Percentiles rank a stretch among this genome's conserved stretches.
These are phyloP conservation scores for Fistularia commersonii DNA, from an alignment of 2,797 vertebrate species.

Conservation along the genomic window DNA sequence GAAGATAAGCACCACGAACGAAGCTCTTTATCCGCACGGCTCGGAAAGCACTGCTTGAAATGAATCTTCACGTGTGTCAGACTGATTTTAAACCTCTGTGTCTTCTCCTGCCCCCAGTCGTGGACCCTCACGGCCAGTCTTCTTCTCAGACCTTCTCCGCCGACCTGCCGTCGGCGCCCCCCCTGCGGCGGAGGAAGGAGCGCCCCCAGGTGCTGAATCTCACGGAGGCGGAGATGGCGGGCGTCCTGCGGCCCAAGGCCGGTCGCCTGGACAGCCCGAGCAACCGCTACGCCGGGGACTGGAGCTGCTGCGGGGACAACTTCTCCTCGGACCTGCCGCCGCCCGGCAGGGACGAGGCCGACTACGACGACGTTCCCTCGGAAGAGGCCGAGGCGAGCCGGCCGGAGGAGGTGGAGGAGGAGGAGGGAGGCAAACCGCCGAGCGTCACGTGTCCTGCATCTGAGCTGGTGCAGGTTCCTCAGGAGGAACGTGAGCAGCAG, in stretches of 20 bases:
- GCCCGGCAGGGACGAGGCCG: slow-evolving; percentile 74
- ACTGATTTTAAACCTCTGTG: background rate
- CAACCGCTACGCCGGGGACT: slow-evolving; percentile 97
- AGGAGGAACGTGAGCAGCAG: slow-evolving; percentile 19
- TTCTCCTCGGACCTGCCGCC: slow-evolving; percentile 60
- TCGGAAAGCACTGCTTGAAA: too few relatives aligned
- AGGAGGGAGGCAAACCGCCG: slow-evolving; percentile 20
- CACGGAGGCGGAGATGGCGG: slow-evolving; percentile 68
- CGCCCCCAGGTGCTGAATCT: slow-evolving; percentile 89
- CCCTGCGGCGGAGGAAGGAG: slow-evolving; percentile 84
- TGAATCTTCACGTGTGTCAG: too few relatives aligned
- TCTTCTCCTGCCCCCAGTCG: slow-evolving; percentile 70
- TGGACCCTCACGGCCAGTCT: slow-evolving; percentile 67
- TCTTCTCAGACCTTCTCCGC: slow-evolving; percentile 20
- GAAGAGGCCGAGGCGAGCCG: slow-evolving; percentile 73
- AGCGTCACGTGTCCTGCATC: slow-evolving; percentile 1
- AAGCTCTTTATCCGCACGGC: too few relatives aligned
- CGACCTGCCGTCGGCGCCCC: slow-evolving; percentile 48
- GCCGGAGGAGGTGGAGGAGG: slow-evolving; percentile 45
- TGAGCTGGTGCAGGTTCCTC: slow-evolving; percentile 30
- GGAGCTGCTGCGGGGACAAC: slow-evolving; percentile 91
- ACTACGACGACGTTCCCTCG: slow-evolving; percentile 86
- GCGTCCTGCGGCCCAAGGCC: slow-evolving; percentile 83
- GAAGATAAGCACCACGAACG: too few relatives aligned
- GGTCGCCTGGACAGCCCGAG: slow-evolving; percentile 91